These are phyloP conservation scores for Ridgeia piscesae DNA, from an alignment of 1,140 invertebrate species.

Conservation along the genomic window DNA sequence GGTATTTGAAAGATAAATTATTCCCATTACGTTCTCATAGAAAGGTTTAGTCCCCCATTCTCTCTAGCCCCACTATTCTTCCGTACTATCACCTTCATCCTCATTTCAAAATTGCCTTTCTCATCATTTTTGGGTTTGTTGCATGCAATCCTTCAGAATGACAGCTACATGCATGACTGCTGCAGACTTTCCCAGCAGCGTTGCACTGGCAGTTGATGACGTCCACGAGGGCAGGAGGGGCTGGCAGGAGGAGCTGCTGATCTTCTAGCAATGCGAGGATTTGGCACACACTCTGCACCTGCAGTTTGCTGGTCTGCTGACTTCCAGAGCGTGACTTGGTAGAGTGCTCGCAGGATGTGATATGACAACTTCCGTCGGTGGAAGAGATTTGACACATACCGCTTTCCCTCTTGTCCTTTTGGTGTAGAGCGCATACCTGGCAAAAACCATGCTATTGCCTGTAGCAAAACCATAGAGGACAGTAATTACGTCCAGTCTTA, in stretches of 20 bases:
- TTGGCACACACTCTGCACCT: too few species aligned
- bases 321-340: background rate
- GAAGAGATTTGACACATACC: background rate
- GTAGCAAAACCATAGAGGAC: background rate
- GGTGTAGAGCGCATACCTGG: background rate
- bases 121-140: too few species aligned
- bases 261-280: too few species aligned
- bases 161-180: too few species aligned
- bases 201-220: background rate
- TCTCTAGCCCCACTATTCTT: too few species aligned
- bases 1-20: too few species aligned
- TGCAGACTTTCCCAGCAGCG: background rate
- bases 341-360: background rate
- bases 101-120: too few species aligned
- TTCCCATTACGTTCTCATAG: too few species aligned
- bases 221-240: background rate
- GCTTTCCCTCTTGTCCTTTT: background rate
- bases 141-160: too few species aligned
- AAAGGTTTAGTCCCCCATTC: too few species aligned
- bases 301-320: background rate
- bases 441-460: background rate
- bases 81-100: too few species aligned
- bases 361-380: background rate
- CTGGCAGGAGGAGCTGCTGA: background rate
- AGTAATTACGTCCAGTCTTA: too few species aligned